Percentiles rank a stretch among this genome's conserved stretches.
Conservation (phyloP, 2,113 vertebrate genomes). For the Myxocyprinus asiaticus region DNA sequence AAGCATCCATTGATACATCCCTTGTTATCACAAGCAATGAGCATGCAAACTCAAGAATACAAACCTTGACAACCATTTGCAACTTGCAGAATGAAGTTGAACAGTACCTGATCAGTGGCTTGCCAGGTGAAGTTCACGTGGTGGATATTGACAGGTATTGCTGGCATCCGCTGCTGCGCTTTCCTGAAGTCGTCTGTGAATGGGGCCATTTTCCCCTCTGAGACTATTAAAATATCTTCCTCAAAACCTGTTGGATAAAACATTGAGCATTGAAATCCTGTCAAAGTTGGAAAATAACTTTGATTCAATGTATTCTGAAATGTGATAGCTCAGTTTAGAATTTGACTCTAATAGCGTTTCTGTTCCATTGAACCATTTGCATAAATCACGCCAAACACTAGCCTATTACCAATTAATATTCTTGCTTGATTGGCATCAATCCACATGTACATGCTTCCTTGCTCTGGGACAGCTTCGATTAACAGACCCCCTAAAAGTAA, state of each 20-base stretch:
- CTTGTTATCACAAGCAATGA: not conserved
- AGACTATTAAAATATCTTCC: constrained; percentile 88
- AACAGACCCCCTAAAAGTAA: constrained; percentile 68
- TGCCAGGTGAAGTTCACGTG: constrained; percentile 90
- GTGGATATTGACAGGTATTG: constrained; percentile 85
- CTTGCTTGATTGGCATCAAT: constrained; percentile 84
- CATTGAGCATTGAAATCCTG: not conserved
- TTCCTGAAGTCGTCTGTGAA: constrained; percentile 91
- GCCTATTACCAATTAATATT: constrained; percentile 80
- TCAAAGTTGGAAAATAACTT: not conserved
- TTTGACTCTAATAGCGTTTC: no score
- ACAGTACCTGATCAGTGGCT: constrained; percentile 79
- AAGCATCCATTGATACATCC: no score
- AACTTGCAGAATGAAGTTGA: not conserved
- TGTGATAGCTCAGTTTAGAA: no score
- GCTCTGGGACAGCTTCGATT: constrained; percentile 68
- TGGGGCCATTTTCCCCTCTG: constrained; percentile 90
- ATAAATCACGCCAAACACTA: no score
- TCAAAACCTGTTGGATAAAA: constrained; percentile 80
- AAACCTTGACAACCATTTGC: not conserved
- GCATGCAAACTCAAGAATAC: not conserved
- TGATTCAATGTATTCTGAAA: not conserved
- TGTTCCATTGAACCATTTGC: no score
- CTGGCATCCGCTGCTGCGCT: constrained; percentile 90
- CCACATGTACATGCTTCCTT: constrained; percentile 84